Conservation (phyloP, 37 sponge, comb jelly and placozoan species). For the Crambe crambe region DNA sequence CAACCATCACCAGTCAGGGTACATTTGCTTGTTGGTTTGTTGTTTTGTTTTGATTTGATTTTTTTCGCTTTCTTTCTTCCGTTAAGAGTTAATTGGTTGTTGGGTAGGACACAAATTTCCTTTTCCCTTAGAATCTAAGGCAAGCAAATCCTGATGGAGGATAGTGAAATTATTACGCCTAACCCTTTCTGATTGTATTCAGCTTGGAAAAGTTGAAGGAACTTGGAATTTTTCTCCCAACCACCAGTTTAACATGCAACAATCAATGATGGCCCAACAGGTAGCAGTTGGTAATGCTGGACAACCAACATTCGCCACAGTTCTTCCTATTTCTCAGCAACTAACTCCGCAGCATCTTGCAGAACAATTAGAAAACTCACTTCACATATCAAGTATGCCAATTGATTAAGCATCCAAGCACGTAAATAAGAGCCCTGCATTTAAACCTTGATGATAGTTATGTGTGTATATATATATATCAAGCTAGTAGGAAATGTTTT, state of each 20-base stretch:
- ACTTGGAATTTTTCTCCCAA: slow-evolving; percentile 3
- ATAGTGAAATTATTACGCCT: too few relatives aligned
- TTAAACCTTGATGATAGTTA: too few relatives aligned
- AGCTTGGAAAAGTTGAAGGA: neutral
- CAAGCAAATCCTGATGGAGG: slow-evolving; percentile 10
- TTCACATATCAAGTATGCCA: slow-evolving; percentile 3
- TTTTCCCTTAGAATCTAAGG: too few relatives aligned
- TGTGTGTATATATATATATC: too few relatives aligned
- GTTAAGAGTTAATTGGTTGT: too few relatives aligned
- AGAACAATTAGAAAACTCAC: slow-evolving; percentile 34
- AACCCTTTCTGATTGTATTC: neutral
- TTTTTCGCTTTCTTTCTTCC: too few relatives aligned
- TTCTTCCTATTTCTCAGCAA: neutral
- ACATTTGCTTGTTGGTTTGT: too few relatives aligned
- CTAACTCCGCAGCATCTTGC: slow-evolving; percentile 9
- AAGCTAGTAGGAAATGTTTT: too few relatives aligned
- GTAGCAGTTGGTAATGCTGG: neutral
- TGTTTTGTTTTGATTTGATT: too few relatives aligned
- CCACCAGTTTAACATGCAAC: slow-evolving; percentile 10
- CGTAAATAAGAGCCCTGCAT: too few relatives aligned
- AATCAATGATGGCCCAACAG: slow-evolving; percentile 18
- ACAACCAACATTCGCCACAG: slow-evolving; percentile 1
- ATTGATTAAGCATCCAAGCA: too few relatives aligned
- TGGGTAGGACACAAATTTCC: too few relatives aligned
- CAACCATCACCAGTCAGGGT: slow-evolving; percentile 44